Base-by-base conservation (phyloP, 1,140 invertebrate genomes). In the Phocides pigmalion region DNA sequence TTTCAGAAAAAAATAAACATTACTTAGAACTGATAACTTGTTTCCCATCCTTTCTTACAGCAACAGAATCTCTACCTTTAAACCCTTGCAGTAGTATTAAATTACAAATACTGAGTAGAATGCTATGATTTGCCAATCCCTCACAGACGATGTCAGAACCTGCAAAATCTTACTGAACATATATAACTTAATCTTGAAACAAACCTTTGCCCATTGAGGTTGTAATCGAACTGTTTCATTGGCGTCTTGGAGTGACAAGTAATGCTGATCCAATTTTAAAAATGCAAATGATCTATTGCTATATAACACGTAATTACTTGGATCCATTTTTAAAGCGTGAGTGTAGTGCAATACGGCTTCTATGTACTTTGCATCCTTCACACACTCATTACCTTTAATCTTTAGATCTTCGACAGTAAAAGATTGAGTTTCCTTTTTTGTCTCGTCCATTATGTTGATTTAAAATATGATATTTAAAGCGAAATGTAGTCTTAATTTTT, bases 221-320 rank as follows among this genome's bases (percentile, higher is more conserved):
- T 95, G 95, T 39, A 97, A 76, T 76, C 92, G 92, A 51, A 97
- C 96, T 12, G 95, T 94, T 85, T 95, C 93, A 73, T 95, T 92
- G 9, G 96, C 96, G 93, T 97, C 96, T 86, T 96, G 93, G 72
- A 96, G 86, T 0, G 96, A 95, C 72, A 95, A 93, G 85, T 94
- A 95, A 83, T 94, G 96, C 78, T 96, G 96, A 66, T 96, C 93
- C 69, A 96, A 87, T 82, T 96, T 96, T 11, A 97, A 87, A 87
- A 97, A 97, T 15, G 95, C 95, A 72, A 94, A 93, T 2, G 96
- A 97, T 79, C 96, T 91, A 82, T 97, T 97, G 76, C 96, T 96
- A 81, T 96, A 96, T 3, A 97, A 81, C 4, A 94, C 92, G 83
- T 93, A 94, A 89, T 96, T 96, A 46, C 92, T 92, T 19, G 94